Conservation (phyloP, 2,888 invertebrate genomes). For the Arenicola marina region DNA sequence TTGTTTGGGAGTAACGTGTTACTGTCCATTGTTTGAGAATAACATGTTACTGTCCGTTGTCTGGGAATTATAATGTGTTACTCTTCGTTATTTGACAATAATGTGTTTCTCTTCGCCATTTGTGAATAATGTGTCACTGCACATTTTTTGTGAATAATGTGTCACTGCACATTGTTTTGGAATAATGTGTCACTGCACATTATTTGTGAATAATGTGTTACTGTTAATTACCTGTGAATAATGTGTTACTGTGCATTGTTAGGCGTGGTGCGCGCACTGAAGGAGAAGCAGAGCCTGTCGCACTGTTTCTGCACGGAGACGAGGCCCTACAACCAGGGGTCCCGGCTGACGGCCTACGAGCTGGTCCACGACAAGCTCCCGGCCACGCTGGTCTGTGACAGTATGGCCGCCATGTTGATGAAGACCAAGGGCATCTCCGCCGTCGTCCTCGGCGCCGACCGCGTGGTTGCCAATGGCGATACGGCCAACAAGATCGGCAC, state of each 20-base stretch:
- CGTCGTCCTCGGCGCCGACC: conserved; percentile 96
- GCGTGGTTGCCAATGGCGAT: conserved; percentile 95
- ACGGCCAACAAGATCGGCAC: conserved; percentile 93
- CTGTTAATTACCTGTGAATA: not conserved
- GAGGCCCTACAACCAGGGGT: conserved; percentile 89
- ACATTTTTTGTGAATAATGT: not conserved
- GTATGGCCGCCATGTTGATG: conserved; percentile 92
- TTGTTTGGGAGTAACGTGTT: too few relatives aligned
- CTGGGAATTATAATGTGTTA: too few relatives aligned
- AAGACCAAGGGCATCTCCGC: conserved; percentile 80
- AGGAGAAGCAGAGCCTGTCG: conserved; percentile 69
- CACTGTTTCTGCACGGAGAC: conserved; percentile 97
- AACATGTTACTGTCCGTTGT: too few relatives aligned
- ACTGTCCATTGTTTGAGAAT: too few relatives aligned
- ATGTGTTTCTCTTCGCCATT: conserved; percentile 1
- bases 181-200: not conserved
- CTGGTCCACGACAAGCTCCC: conserved; percentile 81
- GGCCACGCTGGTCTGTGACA: conserved; percentile 89
- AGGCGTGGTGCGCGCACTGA: conserved; percentile 82
- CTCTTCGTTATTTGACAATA: too few relatives aligned
- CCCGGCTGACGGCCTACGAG: conserved; percentile 94
- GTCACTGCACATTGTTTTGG: not conserved
- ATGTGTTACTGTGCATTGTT: not conserved
- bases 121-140: not conserved
- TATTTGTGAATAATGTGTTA: not conserved